Base-by-base conservation (phyloP, 1,140 invertebrate species). In the Andrena cerasifolii region DNA sequence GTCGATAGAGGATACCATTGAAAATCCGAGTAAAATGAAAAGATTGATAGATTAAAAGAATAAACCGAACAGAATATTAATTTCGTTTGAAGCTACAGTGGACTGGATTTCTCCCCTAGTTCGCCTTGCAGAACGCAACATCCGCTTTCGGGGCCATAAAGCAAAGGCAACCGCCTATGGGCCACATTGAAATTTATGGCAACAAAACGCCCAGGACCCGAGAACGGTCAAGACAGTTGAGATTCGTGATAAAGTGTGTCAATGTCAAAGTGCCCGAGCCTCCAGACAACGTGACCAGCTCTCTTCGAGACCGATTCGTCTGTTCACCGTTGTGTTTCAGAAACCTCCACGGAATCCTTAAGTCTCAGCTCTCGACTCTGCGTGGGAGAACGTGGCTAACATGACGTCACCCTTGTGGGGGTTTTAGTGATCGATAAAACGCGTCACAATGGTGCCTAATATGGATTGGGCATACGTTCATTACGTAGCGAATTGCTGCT, bases 361-460 rank as follows among this genome's bases (percentile, higher is more conserved):
- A 73, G 54, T 62, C 21, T 53, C 70, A 28, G 66, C 4, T 28
- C 75, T 33, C 24, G 47, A 12, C 33, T 59, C 14, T 66, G 72
- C 82, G 83, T 86, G 84, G 82, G 87, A 65, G 79, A 81, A 88
- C 82, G 67, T 66, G 79, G 79, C 77, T 72, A 58, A 54, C 59
- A 65, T 89, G 87, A 88, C 85, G 86, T 89, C 84, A 90, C 56
- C 74, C 59, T 63, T 56, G 66, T 74, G 77, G 62, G 72, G 71
- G 66, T 71, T 84, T 66, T 63, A 70, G 71, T 45, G 79, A 87
- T 88, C 87, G 83, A 88, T 87, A 80, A 78, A 86, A 80, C 76
- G 76, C 77, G 82, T 83, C 83, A 81, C 81, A 86, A 83, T 70
- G 73, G 68, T 78, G 67, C 77, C 82, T 87, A 87, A 85, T 84